These are phyloP conservation scores for Dinoponera quadriceps DNA, from an alignment of 1,140 invertebrate genomes.

Conservation along the genomic window DNA sequence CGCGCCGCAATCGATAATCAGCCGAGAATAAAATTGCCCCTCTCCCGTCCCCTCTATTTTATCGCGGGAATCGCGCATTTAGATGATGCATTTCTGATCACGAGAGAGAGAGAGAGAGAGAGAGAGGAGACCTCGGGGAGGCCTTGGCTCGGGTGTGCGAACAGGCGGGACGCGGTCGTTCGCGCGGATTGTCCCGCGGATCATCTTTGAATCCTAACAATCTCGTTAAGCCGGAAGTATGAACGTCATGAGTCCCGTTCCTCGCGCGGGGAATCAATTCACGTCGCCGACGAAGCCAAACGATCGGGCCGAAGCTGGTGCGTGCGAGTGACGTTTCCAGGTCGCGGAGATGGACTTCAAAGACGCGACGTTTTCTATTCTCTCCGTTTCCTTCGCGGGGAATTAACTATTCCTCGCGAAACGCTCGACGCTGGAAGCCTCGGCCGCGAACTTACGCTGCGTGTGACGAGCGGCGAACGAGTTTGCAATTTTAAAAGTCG, in stretches of 20 bases:
- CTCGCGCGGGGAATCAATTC: neutral
- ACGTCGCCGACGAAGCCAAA: neutral
- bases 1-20: too few species aligned
- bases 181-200: too few species aligned
- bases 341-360: constrained; percentile 2
- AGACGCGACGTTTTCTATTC: neutral
- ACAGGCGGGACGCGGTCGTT: neutral
- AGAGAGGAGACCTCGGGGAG: too few species aligned
- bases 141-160: too few species aligned
- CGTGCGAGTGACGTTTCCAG: neutral
- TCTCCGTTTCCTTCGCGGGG: neutral
- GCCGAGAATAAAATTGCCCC: too few species aligned
- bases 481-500: too few species aligned
- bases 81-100: too few species aligned
- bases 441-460: too few species aligned
- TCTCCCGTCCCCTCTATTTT: too few species aligned
- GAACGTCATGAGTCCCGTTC: neutral
- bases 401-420: constrained; percentile 3
- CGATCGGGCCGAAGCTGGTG: neutral
- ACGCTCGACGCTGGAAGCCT: neutral
- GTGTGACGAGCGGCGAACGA: too few species aligned
- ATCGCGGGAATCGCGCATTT: too few species aligned
- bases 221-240: neutral
- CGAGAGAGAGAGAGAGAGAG: too few species aligned
- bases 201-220: neutral